These are phyloP conservation scores for Diplodus puntazzo DNA, from an alignment of 2,797 vertebrate genomes.

Conservation along the genomic window DNA sequence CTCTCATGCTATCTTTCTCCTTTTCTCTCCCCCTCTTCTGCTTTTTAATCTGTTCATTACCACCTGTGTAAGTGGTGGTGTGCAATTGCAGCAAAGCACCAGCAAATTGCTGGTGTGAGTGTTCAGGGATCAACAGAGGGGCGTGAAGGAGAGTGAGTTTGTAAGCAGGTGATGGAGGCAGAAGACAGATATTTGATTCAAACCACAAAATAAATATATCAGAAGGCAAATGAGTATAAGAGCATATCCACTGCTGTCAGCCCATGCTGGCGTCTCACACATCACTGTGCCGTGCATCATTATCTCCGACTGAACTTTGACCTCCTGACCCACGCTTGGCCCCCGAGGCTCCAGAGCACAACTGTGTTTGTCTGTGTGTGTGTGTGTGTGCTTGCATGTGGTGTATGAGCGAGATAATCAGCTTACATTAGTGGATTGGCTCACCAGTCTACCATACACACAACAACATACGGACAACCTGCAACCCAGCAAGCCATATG, in stretches of 20 bases:
- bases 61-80: constrained; percentile 38
- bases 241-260: constrained; percentile 19
- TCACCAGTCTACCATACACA: constrained; percentile 50
- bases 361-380: constrained; percentile 46
- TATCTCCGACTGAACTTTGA: constrained; percentile 68
- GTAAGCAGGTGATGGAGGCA: neutral
- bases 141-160: neutral
- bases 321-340: constrained; percentile 58
- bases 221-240: neutral
- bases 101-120: constrained; percentile 39
- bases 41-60: constrained; percentile 41
- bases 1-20: constrained; percentile 15
- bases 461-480: constrained; percentile 53
- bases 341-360: constrained; percentile 25
- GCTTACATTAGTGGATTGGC: constrained; percentile 74
- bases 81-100: constrained; percentile 36
- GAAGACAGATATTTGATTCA: neutral
- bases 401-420: constrained; percentile 67
- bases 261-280: constrained; percentile 39
- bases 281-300: constrained; percentile 45
- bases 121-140: constrained; percentile 11
- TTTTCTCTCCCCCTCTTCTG: constrained; percentile 12
- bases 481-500: constrained; percentile 39
- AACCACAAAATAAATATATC: neutral
- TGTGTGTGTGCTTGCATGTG: constrained; percentile 37